Evolutionary conservation across 2,888 invertebrate species (phyloP), one percentile per base, ranked within the genome.

Genomic region (Trypoxylon attenuatum): DNA sequence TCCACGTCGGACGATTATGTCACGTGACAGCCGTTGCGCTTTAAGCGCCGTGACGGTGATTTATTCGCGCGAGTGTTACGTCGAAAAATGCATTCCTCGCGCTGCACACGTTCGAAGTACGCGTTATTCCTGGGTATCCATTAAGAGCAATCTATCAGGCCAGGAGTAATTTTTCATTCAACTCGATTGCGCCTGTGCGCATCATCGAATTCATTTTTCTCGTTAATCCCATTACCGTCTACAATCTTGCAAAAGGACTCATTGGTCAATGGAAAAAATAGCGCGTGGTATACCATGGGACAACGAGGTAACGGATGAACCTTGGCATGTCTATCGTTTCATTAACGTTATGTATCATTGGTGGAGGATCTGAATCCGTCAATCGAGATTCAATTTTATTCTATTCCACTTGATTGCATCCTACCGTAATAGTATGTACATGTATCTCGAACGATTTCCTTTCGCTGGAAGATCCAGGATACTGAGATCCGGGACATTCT

Each of bases 311-410:
- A 42, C 47, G 49, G 41, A 39, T 50, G 47, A 39, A 53, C 57
- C 57, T 63, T 63, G 63, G 38, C 57, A 47, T 61, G 43, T 42
- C 45, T 52, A 22, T 21, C 53, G 52, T 33, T 33, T 13, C 33
- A 33, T 10, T 33, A 10, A 13, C 33, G 33, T 33, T n/a, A n/a
- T n/a, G n/a, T n/a, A n/a, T n/a, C n/a, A n/a, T n/a, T n/a, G n/a
- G n/a, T n/a, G n/a, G n/a, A n/a, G n/a, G n/a, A n/a, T n/a, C n/a
- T n/a, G n/a, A n/a, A n/a, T n/a, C n/a, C n/a, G n/a, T n/a, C n/a
- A n/a, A n/a, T n/a, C n/a, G n/a, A n/a, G n/a, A n/a, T n/a, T n/a
- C n/a, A n/a, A n/a, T n/a, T n/a, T n/a, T n/a, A n/a, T n/a, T n/a
- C n/a, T n/a, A n/a, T n/a, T n/a, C n/a, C n/a, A n/a, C n/a, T n/a